Evolutionary conservation across 2,888 invertebrate genomes (phyloP).

Genomic region (Pammene fasciana): DNA sequence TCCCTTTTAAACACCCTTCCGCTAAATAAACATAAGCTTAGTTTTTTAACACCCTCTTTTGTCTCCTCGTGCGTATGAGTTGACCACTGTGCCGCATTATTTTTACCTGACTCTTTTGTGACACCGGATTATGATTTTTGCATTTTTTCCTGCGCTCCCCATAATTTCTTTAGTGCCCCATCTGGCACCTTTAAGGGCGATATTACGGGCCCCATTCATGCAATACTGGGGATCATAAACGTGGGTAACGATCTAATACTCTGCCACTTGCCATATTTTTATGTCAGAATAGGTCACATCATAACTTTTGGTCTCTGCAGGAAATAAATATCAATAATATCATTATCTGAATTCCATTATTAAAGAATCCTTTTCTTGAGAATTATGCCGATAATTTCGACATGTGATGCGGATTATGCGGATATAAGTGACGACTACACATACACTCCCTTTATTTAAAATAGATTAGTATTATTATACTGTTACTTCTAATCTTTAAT

Average conservation of each 20-base stretch:
- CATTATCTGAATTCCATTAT: neutral
- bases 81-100: slow-evolving; percentile 17
- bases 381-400: neutral
- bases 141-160: slow-evolving; percentile 18
- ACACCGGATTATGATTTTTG: slow-evolving; percentile 12
- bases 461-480: too few species aligned
- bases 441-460: too few species aligned
- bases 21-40: slow-evolving; percentile 14
- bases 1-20: slow-evolving; percentile 17
- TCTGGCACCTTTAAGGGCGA: slow-evolving; percentile 37
- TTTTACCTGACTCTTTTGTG: slow-evolving; percentile 12
- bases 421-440: too few species aligned
- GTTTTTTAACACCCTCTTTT: slow-evolving; percentile 23
- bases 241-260: slow-evolving; percentile 36
- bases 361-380: neutral
- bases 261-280: slow-evolving; percentile 36
- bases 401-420: too few species aligned
- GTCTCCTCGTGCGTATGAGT: neutral
- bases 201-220: slow-evolving; percentile 37
- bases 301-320: slow-evolving; percentile 16
- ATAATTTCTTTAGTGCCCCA: slow-evolving; percentile 39
- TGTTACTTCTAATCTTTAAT: too few species aligned
- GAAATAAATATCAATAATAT: slow-evolving; percentile 9
- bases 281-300: slow-evolving; percentile 32
- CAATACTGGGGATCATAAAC: slow-evolving; percentile 39